Evolutionary conservation across 2,113 vertebrate species (phyloP), one percentile per base, ranked within the genome.

Genomic region (Piprites chloris): DNA sequence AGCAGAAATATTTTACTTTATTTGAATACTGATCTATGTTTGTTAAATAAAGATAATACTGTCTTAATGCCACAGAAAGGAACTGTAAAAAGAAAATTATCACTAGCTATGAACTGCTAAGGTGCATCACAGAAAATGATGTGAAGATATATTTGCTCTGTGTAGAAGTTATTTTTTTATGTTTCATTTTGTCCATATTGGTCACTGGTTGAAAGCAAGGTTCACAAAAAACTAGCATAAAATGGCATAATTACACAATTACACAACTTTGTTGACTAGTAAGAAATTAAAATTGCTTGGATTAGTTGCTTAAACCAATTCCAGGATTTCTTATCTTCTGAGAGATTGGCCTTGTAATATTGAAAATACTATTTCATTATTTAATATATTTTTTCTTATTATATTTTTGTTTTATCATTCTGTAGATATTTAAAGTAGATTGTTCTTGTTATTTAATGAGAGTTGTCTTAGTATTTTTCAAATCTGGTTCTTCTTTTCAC

Each of bases 401-500:
- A 50, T 27, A 50, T 27, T 50, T 12, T 83, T 84, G 1, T 50
- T 61, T 79, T 68, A 33, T 46, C 2, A 82, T 66, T 85, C 33
- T 11, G 46, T 14, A 28, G 21, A 22, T 49, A 65, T 87, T 84
- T 71, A 59, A 68, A 53, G 15, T 41, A 46, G 14, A 44, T 74
- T 80, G 4, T 44, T 56, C 22, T 50, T 71, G 67, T 9, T 74
- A 50, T 58, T 53, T 37, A 62, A 47, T 56, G 3, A 20, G 56
- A n/a, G 4, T 6, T 59, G 59, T 59, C 8, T 32, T n/a, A 53
- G 7, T 42, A 37, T 78, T 86, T 78, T 61, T 80, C 6, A 67
- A 21, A 62, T 55, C 39, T 66, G 2, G 0, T 32, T 72, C n/a
- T 81, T 74, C 33, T 2, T 53, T 22, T 28, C 9, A 49, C 0